Base-by-base conservation (phyloP, 2,888 invertebrate species). In the Xestia ashworthii region DNA sequence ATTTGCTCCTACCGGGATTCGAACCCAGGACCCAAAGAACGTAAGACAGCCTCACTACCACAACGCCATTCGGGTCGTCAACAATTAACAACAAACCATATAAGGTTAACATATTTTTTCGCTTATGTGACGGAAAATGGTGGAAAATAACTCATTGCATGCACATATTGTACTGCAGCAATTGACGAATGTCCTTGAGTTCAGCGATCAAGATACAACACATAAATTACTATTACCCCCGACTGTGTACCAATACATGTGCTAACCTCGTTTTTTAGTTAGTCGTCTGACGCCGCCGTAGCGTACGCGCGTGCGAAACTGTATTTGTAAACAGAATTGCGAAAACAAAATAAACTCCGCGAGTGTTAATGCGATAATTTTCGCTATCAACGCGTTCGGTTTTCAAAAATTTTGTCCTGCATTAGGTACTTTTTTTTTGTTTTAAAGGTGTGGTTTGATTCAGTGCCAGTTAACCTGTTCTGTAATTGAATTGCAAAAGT, bases 231-330 rank as follows among this genome's bases (percentile, higher is more conserved):
- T 60, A 68, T 74, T 75, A 86, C 79, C 74, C 73, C 48, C 74
- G 44, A 60, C 58, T 71, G 58, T 73, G 60, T 71, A 83, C 72
- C 71, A 82, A 71, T 71, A 74, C 72, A 68, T 65, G 50, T 67
- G 25, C 46, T 73, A 86, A 84, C 83, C 84, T 85, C 32, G 44
- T 66, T 84, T 84, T 74, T 86, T 84, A 85, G 85, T 85, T 32
- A 67, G 74, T 38, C 76, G 70, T 25, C 68, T 22, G 84, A 74
- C 84, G 65, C 71, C 84, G 65, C 71, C 65, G 25, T 5, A 22
- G 41, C 58, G 84, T 65, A 32, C 72, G 78, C 85, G 74, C 87
- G 85, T 60, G 62, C 41, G 22, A 41, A 38, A 50, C 41, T 14
- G 75, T 60, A 48, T 67, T 60, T 38, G 65, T 70, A 75, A 86